Evolutionary conservation across 2,888 invertebrate species (phyloP), one percentile per base, ranked within the genome.

Genomic region (Rhagonycha lutea): DNA sequence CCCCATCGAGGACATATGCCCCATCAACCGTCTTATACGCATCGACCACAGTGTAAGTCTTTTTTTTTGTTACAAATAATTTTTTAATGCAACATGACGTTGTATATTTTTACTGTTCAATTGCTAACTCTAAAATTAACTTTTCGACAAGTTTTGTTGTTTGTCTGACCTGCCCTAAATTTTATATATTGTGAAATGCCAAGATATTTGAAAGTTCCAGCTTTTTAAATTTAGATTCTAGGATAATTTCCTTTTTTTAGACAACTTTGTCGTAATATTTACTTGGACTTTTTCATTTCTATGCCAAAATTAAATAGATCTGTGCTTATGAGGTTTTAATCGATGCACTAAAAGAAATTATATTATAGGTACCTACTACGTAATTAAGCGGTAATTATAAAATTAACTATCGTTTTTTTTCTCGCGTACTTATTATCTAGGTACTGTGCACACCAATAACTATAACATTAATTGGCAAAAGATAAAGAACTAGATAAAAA

Each of bases 11-110:
- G 81, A 28, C 83, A 80, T 74, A 79, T 81, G 77, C 79, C 81
- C 74, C 81, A 80, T 76, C 82, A 82, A 78, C 84, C 83, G 78
- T 82, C 83, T 74, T 82, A 83, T 77, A 80, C 84, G 71, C 83
- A 81, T 76, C 81, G 86, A 82, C 83, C 85, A 73, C 85, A 85
- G 83, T 77, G 86, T 86, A 82, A 86, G 86, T 86, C 80, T 23
- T 47, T 61, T 61, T 68, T 61, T 29, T 9, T 9, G 1, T 28
- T 26, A 26, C 24, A 10, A 8, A 9, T 2, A 9, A 9, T 9
- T 63, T 63, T 65, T 68, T 68, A 26, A 63, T 23, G 12, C 32
- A 4, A 32, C 32, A 32, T 14, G 63, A 61, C 61, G 61, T 12
- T 61, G 9, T 62, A 62, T 18, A 62, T 10, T 9, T 63, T 62